Base-by-base conservation (phyloP, 53 echinoderm and acorn worm genomes). In the Luidia sarsii region DNA sequence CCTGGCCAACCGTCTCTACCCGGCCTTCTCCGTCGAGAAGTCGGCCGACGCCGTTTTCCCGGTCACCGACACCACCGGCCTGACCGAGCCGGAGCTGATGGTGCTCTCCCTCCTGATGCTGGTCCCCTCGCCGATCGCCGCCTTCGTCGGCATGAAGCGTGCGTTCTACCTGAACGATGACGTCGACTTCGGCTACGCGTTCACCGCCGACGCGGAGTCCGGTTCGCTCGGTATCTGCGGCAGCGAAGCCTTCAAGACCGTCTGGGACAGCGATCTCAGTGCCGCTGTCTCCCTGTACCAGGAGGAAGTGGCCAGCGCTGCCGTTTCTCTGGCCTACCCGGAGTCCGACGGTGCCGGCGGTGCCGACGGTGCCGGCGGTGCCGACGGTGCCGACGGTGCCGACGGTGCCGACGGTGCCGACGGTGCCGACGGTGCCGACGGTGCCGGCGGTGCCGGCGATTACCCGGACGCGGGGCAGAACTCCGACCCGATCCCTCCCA, bases 161-260 rank as follows among this genome's bases (percentile, higher is more conserved):
- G 67, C 67, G 28, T 67, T 67, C 11, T 45, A 45, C 39, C 15
- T 11, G 15, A 11, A 11, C 8, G 25, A 45, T 28, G 0, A 46
- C 43, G 45, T 1, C 28, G 45, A 69, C 19, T 31, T 45, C 20
- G 70, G 70, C 16, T 69, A 49, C 70, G 32, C 32, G 33, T 69
- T 49, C 32, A 11, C 4, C 19, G 20, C 18, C 4, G 50, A 32
- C 33, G n/a, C 48, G 7, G 67, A 13, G 0, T 1, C 14, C 4
- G 49, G 70, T 33, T 3, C 19, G n/a, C n/a, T n/a, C n/a, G n/a
- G n/a, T 3, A 5, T 69, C 70, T 69, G 70, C 51, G 70, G 70
- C n/a, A 69, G 70, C 21, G 28, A 0, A 7, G 33, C 19, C 1
- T 69, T 69, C 23, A 3, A 18, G 3, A 1, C 16, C 41, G 41